Percentiles rank a stretch among this genome's conserved stretches.
phyloP scores from a whole-genome alignment of 2,113 vertebrate genomes.

The Heterotis niloticus region DNA sequence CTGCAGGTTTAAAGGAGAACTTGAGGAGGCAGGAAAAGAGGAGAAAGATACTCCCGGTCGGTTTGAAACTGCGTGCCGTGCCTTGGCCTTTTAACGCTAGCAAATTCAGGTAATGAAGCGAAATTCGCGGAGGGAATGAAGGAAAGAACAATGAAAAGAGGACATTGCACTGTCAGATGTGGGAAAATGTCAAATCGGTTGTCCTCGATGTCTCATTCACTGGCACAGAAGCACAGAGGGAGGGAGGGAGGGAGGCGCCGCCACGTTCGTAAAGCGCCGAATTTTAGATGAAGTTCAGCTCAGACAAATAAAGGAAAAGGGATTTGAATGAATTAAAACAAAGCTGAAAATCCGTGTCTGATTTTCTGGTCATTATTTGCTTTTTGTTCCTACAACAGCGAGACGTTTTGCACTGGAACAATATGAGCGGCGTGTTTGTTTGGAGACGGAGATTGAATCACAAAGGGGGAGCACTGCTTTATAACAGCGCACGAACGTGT shows the following conservation, averaged over 20 bases:
- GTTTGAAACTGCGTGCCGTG: neutral
- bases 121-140: neutral
- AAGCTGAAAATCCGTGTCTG: neutral
- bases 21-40: no score
- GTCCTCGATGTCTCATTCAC: slow-evolving; percentile 27
- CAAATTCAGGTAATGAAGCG: slow-evolving; percentile 8
- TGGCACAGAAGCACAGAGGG: neutral
- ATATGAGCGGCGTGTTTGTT: neutral
- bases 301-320: slow-evolving; percentile 11
- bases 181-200: slow-evolving; percentile 31
- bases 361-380: slow-evolving; percentile 32
- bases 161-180: slow-evolving; percentile 25
- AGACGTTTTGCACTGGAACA: neutral
- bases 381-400: slow-evolving; percentile 8
- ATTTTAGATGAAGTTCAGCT: neutral
- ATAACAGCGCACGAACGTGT: slow-evolving; percentile 17
- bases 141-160: slow-evolving; percentile 14
- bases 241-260: neutral
- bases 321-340: slow-evolving; percentile 28
- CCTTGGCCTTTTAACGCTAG: neutral
- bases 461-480: slow-evolving; percentile 14
- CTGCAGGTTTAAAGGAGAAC: no score
- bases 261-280: slow-evolving; percentile 2
- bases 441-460: neutral
- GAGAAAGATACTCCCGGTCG: neutral